Evolutionary conservation across 2,888 invertebrate genomes (phyloP).

Genomic region (Tenthredo amoena): DNA sequence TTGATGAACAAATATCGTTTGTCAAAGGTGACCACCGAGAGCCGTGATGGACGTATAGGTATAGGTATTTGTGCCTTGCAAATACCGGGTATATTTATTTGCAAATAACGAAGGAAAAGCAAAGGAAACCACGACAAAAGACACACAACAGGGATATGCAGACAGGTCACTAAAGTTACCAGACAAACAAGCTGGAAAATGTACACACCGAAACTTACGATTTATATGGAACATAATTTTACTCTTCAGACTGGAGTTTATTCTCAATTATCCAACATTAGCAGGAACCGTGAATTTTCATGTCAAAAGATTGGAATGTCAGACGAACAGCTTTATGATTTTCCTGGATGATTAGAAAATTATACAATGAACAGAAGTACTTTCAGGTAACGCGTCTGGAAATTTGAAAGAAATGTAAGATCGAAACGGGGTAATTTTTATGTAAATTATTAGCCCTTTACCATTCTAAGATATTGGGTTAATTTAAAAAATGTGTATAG

Average conservation of each 20-base stretch:
- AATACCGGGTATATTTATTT: constrained; percentile 1
- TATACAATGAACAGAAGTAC: not conserved
- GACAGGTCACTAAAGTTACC: not conserved
- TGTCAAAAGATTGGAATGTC: not conserved
- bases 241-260: not conserved
- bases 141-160: not conserved
- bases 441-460: not conserved
- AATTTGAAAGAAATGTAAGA: not conserved
- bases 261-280: not conserved
- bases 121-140: not conserved
- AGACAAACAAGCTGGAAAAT: not conserved
- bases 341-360: not conserved
- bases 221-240: not conserved
- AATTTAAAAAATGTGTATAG: constrained; percentile 14
- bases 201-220: not conserved
- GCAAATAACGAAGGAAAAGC: not conserved
- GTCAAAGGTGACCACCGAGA: not conserved
- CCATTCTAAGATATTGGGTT: not conserved
- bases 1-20: constrained; percentile 9
- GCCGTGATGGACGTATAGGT: not conserved
- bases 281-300: not conserved
- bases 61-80: not conserved
- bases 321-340: not conserved
- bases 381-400: not conserved
- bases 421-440: not conserved